Percentiles rank a stretch among this genome's conserved stretches.
phyloP scores from a whole-genome alignment of 1,140 invertebrate species.

The Micrasema minimum region DNA sequence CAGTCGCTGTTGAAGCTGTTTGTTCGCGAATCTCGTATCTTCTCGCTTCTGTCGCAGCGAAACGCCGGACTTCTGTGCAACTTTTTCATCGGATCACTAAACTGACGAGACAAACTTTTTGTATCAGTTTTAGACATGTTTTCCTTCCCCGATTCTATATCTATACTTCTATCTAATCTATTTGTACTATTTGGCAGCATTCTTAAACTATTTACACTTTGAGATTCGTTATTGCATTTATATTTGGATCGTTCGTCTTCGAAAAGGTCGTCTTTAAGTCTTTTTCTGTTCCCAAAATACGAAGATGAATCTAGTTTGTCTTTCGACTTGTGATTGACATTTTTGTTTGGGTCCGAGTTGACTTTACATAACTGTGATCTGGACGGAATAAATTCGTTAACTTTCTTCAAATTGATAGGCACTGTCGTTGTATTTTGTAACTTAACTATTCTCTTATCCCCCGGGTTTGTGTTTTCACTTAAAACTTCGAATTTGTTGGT shows the following conservation, averaged over 20 bases:
- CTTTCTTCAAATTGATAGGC: slow-evolving; percentile 27
- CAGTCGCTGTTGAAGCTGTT: slow-evolving; percentile 62
- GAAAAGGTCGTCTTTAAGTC: slow-evolving; percentile 46
- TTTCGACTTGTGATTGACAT: slow-evolving; percentile 13
- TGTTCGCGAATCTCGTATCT: slow-evolving; percentile 60
- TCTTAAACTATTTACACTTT: slow-evolving; percentile 34
- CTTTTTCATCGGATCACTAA: slow-evolving; percentile 69
- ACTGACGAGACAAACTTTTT: slow-evolving; percentile 63
- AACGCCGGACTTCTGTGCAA: slow-evolving; percentile 73
- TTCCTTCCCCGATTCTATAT: slow-evolving; percentile 13
- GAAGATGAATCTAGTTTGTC: slow-evolving; percentile 47
- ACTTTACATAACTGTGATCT: slow-evolving; percentile 14
- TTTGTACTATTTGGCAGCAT: slow-evolving; percentile 54
- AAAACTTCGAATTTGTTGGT: slow-evolving; percentile 65
- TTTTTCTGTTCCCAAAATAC: slow-evolving; percentile 49
- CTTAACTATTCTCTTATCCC: slow-evolving; percentile 53
- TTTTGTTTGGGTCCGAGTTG: slow-evolving; percentile 1
- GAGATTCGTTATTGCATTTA: slow-evolving; percentile 39
- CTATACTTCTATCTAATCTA: slow-evolving; percentile 57
- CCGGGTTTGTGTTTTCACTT: slow-evolving; percentile 38
- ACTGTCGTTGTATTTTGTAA: slow-evolving; percentile 26
- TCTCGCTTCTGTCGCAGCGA: slow-evolving; percentile 67
- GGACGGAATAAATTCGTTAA: background rate
- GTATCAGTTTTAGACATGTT: slow-evolving; percentile 45
- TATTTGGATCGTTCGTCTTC: slow-evolving; percentile 21